Conservation (phyloP, 1,140 invertebrate species). For the Neoseiulus cucumeris region DNA sequence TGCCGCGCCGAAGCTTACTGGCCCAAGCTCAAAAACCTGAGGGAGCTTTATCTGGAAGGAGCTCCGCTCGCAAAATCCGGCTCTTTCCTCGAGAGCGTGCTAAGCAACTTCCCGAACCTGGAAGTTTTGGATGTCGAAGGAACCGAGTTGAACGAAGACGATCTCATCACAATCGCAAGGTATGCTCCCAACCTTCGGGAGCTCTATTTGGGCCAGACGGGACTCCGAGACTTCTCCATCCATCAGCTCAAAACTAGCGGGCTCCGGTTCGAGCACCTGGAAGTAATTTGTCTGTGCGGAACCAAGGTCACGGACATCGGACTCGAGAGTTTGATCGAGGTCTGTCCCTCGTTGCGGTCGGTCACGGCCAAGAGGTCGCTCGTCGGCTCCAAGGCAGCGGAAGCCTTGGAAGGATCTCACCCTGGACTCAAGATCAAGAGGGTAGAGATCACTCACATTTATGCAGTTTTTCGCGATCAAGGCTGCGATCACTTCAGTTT, state of each 20-base stretch:
- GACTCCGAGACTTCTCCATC: neutral
- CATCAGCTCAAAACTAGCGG: neutral
- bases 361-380: neutral
- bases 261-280: neutral
- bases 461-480: neutral
- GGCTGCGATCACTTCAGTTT: slow-evolving; percentile 10
- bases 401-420: neutral
- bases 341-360: neutral
- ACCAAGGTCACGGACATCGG: neutral
- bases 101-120: neutral
- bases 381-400: neutral
- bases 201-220: neutral
- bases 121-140: neutral
- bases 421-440: neutral
- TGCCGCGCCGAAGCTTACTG: neutral
- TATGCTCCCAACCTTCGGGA: neutral
- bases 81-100: neutral
- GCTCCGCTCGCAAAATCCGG: neutral
- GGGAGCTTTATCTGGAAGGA: slow-evolving; percentile 1
- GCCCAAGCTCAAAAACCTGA: neutral
- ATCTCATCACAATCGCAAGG: neutral
- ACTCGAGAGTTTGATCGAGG: neutral
- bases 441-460: neutral
- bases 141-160: neutral
- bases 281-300: neutral